A percentile compares a stretch with the other conserved stretches of the same genome.
Evolutionary conservation across 2,888 invertebrate genomes (phyloP).

Genomic region (Drosophila affinis): DNA sequence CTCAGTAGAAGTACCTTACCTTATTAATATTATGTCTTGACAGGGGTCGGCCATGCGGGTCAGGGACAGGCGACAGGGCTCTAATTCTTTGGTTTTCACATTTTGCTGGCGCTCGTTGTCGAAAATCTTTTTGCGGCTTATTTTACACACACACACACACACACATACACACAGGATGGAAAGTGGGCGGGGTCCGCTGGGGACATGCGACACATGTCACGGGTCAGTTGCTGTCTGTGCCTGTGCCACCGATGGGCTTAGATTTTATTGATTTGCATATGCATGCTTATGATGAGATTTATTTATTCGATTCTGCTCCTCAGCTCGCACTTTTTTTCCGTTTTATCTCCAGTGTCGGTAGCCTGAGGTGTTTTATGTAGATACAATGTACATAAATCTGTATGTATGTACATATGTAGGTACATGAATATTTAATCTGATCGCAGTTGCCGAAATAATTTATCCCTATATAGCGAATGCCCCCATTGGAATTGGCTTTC

Average conservation of each 20-base stretch:
- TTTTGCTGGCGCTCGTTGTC: conserved; percentile 58
- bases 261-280: conserved; percentile 49
- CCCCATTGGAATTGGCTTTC: too few relatives aligned
- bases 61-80: conserved; percentile 72
- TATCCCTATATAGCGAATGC: not conserved
- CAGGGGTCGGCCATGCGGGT: conserved; percentile 57
- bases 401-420: not conserved
- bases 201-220: conserved; percentile 69
- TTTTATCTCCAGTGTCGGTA: not conserved
- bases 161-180: conserved; percentile 3
- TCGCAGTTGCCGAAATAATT: not conserved
- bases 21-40: not conserved
- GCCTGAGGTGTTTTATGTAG: not conserved
- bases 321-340: not conserved
- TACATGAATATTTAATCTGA: not conserved
- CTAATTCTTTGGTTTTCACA: conserved; percentile 76
- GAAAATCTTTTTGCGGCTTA: conserved; percentile 79
- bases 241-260: conserved; percentile 32
- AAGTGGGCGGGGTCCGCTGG: conserved; percentile 12
- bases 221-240: conserved; percentile 60
- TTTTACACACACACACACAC: conserved; percentile 42
- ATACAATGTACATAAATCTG: too few relatives aligned
- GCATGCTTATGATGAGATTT: conserved; percentile 44
- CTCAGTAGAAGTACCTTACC: not conserved
- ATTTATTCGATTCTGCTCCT: conserved; percentile 23